Conservation (phyloP, 2,888 invertebrate genomes). For the Sesia apiformis region DNA sequence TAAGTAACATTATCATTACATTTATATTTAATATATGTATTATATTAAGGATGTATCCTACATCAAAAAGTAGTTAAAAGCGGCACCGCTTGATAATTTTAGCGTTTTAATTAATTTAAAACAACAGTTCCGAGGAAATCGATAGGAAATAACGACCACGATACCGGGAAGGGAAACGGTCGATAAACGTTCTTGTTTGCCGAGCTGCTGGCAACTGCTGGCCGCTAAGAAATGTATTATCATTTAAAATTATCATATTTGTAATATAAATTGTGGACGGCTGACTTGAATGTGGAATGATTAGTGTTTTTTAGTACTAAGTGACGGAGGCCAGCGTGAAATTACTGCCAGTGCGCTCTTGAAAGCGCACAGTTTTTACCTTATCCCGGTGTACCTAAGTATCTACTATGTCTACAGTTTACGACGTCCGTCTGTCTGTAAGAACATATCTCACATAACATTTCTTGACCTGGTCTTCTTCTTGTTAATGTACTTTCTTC, state of each 20-base stretch:
- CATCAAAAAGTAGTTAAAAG: not conserved
- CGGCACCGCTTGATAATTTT: conserved; percentile 7
- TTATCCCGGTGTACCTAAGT: no score
- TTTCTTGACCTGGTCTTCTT: no score
- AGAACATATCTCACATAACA: no score
- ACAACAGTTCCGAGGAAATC: conserved; percentile 42
- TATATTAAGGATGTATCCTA: no score
- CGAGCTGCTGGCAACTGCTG: conserved; percentile 20
- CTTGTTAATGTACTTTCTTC: no score
- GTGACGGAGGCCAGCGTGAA: conserved; percentile 46
- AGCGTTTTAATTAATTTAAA: conserved; percentile 35
- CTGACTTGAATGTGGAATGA: conserved; percentile 37
- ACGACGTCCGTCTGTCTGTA: no score
- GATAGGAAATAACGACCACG: conserved; percentile 37
- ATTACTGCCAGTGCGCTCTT: conserved; percentile 36
- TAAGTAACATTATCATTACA: no score
- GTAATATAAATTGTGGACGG: conserved; percentile 39
- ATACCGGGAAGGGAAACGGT: conserved; percentile 49
- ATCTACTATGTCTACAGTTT: no score
- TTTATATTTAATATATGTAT: no score
- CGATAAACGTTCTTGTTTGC: conserved; percentile 50
- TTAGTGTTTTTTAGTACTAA: conserved; percentile 48
- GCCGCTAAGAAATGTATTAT: conserved; percentile 43
- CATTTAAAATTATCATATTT: conserved; percentile 53
- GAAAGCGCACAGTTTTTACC: conserved; percentile 4